These are phyloP conservation scores for Calameuta filiformis DNA, from an alignment of 2,888 invertebrate species.

Conservation along the genomic window DNA sequence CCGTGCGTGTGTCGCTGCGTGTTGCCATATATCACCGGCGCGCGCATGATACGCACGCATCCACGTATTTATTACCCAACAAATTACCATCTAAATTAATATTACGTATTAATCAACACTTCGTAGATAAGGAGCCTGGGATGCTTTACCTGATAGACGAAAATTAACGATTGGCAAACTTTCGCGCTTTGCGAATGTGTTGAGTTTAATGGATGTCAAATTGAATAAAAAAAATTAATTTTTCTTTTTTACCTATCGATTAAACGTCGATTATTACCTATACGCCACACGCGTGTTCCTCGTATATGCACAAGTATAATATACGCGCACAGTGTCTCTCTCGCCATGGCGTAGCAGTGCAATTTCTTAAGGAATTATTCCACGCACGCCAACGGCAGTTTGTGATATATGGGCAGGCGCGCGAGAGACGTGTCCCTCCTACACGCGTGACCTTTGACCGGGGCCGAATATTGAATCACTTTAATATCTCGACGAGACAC, in stretches of 20 bases:
- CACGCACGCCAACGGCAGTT: conserved; percentile 42
- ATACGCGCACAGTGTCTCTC: background rate
- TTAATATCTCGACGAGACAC: conserved; percentile 45
- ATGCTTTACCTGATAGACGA: background rate
- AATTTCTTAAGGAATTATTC: conserved; percentile 37
- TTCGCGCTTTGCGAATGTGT: background rate
- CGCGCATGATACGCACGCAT: conserved; percentile 31
- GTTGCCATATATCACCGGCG: conserved; percentile 35
- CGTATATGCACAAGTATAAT: background rate
- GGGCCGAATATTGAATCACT: conserved; percentile 53
- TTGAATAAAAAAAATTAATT: background rate
- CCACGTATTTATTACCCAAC: conserved; percentile 40
- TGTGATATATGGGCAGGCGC: conserved; percentile 45
- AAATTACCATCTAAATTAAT: conserved; percentile 32
- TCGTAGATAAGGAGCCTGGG: conserved; percentile 3
- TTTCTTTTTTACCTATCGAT: background rate
- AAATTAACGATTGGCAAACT: background rate
- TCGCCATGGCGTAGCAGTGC: background rate
- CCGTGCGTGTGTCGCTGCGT: conserved; percentile 22
- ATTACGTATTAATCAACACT: conserved; percentile 40
- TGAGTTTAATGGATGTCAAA: background rate
- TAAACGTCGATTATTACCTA: background rate
- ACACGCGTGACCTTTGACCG: conserved; percentile 46
- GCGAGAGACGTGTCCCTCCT: conserved; percentile 47
- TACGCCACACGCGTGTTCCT: background rate